These are phyloP conservation scores for Condylura cristata DNA, from an alignment of 2,113 vertebrate species.

Conservation along the genomic window DNA sequence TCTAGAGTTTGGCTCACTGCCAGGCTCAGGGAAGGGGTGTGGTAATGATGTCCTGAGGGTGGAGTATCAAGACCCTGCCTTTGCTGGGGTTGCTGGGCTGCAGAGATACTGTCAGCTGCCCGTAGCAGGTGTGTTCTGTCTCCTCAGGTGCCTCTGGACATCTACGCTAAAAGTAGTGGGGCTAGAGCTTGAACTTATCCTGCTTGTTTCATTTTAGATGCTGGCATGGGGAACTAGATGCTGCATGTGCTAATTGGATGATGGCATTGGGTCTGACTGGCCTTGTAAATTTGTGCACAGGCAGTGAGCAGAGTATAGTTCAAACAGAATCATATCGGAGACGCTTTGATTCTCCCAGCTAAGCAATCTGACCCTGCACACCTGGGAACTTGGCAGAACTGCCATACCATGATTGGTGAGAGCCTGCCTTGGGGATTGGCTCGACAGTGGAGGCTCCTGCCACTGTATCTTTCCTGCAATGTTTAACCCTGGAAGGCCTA, in stretches of 20 bases:
- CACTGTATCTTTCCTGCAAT: neutral
- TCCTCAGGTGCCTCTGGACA: conserved; percentile 48
- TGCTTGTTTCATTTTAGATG: conserved; percentile 59
- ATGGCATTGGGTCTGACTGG: conserved; percentile 31
- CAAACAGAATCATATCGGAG: conserved; percentile 66
- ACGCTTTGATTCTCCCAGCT: conserved; percentile 72
- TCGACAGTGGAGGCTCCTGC: neutral
- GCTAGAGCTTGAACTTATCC: conserved; percentile 58
- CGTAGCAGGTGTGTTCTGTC: conserved; percentile 19
- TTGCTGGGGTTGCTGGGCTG: neutral
- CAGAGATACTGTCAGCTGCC: neutral
- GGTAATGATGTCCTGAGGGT: conserved; percentile 9
- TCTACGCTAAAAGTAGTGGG: conserved; percentile 8
- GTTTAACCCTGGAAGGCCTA: conserved; percentile 11
- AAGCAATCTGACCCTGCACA: conserved; percentile 43
- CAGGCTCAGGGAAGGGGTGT: neutral
- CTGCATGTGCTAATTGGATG: conserved; percentile 70
- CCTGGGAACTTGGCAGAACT: conserved; percentile 43
- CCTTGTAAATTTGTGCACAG: conserved; percentile 52
- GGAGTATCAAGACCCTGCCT: neutral
- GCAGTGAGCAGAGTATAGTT: conserved; percentile 55
- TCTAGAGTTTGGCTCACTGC: conserved; percentile 34
- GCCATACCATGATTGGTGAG: neutral
- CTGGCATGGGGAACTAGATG: conserved; percentile 42
- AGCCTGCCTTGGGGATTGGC: neutral